These are phyloP conservation scores for Cyphomyrus discorhynchus DNA, from an alignment of 2,113 vertebrate genomes.

Conservation along the genomic window DNA sequence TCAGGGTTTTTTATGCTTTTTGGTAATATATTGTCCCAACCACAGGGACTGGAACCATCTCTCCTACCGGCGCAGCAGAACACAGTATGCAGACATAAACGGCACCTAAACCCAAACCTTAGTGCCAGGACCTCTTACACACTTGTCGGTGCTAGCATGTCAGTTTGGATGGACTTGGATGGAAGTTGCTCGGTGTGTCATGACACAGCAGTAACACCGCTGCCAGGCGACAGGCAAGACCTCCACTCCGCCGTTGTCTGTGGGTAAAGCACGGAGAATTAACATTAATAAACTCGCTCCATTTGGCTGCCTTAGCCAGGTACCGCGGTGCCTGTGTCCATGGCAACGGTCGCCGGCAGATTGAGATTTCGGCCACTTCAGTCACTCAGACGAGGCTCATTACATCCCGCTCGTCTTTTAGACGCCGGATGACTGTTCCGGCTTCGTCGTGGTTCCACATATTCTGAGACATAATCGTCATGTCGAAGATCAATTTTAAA, in stretches of 20 bases:
- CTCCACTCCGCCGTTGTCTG: neutral
- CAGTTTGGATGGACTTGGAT: neutral
- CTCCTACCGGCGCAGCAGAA: neutral
- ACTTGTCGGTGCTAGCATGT: neutral
- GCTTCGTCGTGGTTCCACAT: neutral
- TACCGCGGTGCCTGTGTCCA: neutral
- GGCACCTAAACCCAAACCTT: neutral
- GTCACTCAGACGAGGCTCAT: neutral
- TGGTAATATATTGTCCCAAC: neutral
- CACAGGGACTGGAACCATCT: neutral
- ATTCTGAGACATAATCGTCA: neutral
- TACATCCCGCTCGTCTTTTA: neutral
- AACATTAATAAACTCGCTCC: neutral
- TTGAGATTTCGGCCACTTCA: neutral
- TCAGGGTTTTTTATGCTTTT: neutral
- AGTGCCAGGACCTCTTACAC: neutral
- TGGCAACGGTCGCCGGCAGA: neutral
- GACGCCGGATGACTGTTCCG: neutral
- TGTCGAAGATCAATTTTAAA: neutral
- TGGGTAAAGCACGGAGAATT: neutral
- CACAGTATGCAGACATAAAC: neutral
- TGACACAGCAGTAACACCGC: neutral
- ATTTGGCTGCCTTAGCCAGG: neutral
- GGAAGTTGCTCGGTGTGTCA: neutral
- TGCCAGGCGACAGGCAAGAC: neutral